These are phyloP conservation scores for Thymelicus lineola DNA, from an alignment of 2,888 invertebrate species.

Conservation along the genomic window DNA sequence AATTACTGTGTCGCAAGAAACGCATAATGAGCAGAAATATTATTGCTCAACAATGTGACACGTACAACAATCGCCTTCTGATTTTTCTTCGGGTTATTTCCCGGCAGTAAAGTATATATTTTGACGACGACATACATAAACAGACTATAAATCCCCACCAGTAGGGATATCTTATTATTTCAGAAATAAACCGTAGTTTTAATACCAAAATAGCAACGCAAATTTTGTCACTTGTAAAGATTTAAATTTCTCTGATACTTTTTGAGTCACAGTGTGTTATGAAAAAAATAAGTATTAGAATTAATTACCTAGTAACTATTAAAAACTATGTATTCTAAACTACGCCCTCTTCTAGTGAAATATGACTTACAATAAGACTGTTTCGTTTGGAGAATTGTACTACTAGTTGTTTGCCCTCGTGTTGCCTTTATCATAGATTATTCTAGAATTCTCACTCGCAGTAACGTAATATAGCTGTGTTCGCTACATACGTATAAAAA, in stretches of 20 bases:
- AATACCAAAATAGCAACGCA: neutral
- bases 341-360: conserved; percentile 10
- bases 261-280: conserved; percentile 13
- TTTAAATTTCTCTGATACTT: neutral
- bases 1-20: conserved; percentile 6
- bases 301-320: conserved; percentile 17
- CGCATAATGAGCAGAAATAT: neutral
- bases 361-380: conserved; percentile 36
- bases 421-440: conserved; percentile 23
- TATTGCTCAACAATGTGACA: neutral
- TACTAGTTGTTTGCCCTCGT: conserved; percentile 17
- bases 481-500: conserved; percentile 49
- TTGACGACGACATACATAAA: too few relatives aligned
- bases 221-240: neutral
- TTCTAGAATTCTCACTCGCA: conserved; percentile 7
- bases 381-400: conserved; percentile 34
- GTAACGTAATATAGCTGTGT: conserved; percentile 34
- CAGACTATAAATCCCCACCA: too few relatives aligned
- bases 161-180: too few relatives aligned
- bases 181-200: too few relatives aligned
- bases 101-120: neutral
- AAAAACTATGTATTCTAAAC: conserved; percentile 17
- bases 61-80: neutral
- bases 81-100: neutral
- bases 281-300: conserved; percentile 18